Evolutionary conservation across 1,140 invertebrate genomes (phyloP), one percentile per base, ranked within the genome.

Genomic region (Hydropsyche tenuis): DNA sequence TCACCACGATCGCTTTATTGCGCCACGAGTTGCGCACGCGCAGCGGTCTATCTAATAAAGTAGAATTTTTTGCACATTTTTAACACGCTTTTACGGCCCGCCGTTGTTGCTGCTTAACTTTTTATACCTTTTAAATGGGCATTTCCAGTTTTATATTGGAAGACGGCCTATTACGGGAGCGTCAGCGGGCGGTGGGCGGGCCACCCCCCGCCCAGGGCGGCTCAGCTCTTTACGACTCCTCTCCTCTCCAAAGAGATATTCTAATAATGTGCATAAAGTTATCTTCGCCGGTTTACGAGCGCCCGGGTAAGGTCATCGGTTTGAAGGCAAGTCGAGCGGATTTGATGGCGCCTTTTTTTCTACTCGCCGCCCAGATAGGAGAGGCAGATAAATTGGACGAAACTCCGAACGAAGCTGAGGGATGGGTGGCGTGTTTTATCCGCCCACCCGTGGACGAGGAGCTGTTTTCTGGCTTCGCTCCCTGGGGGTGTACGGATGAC

Each of bases 251-350:
- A 66, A 69, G 51, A 74, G 75, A 74, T 76, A 76, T 77, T 77
- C 75, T 77, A 77, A 77, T 77, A 77, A 77, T 74, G 75, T 77
- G 75, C 75, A 77, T 77, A 74, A 77, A 77, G 75, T 77, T 77
- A 77, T 77, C 75, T 77, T 71, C 63, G 63, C 69, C 56, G 69
- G 56, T 77, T 77, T 76, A 76, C 69, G 72, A 72, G 62, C 51
- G 72, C 42, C 18, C 30, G 60, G 69, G 22, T 22, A 48, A 68
- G 75, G 75, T 77, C 75, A 77, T 74, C 70, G 73, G 75, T 74
- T 77, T 51, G 69, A 64, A 43, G 72, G 72, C 62, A 73, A 76
- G 75, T 76, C 75, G 75, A 76, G 72, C 75, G 75, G 72, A 76
- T 76, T 76, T 76, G 75, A 76, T 74, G 75, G 53, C 72, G 65